These are phyloP conservation scores for Sterna hirundo DNA, from an alignment of 2,113 vertebrate genomes.

Conservation along the genomic window DNA sequence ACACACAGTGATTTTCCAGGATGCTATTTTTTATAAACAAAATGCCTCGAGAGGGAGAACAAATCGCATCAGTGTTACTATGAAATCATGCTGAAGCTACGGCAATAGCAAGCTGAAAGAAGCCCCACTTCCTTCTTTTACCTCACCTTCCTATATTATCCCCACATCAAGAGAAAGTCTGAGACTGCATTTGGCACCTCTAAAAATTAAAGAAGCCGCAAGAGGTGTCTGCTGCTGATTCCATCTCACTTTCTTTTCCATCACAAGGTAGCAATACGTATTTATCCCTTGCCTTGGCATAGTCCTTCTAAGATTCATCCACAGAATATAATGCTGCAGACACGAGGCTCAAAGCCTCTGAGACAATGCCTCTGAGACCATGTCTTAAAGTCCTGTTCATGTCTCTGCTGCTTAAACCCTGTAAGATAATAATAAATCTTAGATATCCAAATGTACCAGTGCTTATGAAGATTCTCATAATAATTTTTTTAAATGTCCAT, in stretches of 20 bases:
- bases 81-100: neutral
- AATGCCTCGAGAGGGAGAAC: slow-evolving; percentile 46
- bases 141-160: neutral
- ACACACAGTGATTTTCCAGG: slow-evolving; percentile 55
- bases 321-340: neutral
- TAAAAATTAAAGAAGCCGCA: neutral
- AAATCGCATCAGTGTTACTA: slow-evolving; percentile 1
- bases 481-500: neutral
- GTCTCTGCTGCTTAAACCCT: neutral
- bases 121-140: neutral
- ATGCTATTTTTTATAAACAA: slow-evolving; percentile 53
- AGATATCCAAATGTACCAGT: neutral
- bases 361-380: neutral
- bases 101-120: neutral
- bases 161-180: neutral
- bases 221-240: neutral
- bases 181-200: neutral
- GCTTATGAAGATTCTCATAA: neutral
- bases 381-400: neutral
- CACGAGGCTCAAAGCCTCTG: neutral
- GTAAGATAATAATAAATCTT: neutral
- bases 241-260: neutral
- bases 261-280: neutral
- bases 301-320: neutral
- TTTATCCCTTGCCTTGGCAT: neutral